Conservation (phyloP, 2,113 vertebrate species). For the Cyprinodon tularosa region DNA sequence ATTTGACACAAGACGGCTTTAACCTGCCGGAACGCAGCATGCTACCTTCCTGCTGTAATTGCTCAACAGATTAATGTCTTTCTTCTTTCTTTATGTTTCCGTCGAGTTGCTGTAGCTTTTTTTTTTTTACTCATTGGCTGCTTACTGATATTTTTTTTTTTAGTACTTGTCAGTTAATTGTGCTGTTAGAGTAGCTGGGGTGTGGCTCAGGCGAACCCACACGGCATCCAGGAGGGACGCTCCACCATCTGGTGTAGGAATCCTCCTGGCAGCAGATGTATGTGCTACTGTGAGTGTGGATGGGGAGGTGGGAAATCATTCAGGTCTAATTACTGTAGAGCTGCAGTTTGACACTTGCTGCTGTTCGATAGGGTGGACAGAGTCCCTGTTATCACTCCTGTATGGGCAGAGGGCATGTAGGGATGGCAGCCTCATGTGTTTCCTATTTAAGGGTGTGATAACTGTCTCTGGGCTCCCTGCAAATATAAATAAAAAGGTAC, state of each 20-base stretch:
- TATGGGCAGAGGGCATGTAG: constrained; percentile 14
- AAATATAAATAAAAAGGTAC: background rate
- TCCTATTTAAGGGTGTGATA: background rate
- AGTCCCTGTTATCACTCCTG: constrained; percentile 10
- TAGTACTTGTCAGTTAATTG: constrained; percentile 43
- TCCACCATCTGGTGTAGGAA: constrained; percentile 78
- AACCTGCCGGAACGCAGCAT: constrained; percentile 1
- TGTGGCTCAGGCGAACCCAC: constrained; percentile 62
- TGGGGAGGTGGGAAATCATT: constrained; percentile 3
- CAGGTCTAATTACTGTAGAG: constrained; percentile 66
- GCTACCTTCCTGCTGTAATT: background rate
- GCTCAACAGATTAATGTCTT: background rate
- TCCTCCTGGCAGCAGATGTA: constrained; percentile 68
- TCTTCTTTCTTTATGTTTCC: background rate
- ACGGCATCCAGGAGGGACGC: constrained; percentile 69
- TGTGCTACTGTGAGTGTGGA: constrained; percentile 12
- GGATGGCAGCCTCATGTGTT: constrained; percentile 8
- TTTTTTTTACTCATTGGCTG: background rate
- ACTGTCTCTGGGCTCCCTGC: background rate
- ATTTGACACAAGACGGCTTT: constrained; percentile 25
- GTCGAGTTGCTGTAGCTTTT: background rate
- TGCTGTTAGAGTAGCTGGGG: constrained; percentile 47
- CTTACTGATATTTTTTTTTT: constrained; percentile 14
- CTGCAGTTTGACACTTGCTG: constrained; percentile 43
- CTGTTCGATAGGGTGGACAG: constrained; percentile 27